Base-by-base conservation (phyloP, 2,113 vertebrate genomes). In the Platichthys flesus region DNA sequence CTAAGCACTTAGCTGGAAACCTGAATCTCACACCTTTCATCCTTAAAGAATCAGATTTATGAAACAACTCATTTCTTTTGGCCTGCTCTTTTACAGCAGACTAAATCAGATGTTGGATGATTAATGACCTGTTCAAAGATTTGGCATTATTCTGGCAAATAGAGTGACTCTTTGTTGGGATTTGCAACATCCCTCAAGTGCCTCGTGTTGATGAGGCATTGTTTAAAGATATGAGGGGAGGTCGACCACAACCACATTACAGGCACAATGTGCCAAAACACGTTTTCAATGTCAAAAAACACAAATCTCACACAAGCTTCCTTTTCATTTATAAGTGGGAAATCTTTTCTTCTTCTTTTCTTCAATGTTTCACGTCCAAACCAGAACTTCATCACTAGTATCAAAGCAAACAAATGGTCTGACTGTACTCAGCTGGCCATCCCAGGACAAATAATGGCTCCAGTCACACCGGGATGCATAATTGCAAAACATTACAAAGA, bases 371-470 rank as follows among this genome's bases (percentile, higher is more conserved):
- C 57, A 31, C 0, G 1, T 65, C 71, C 79, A 75, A 57, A 58
- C 42, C 54, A 45, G 60, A 45, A 71, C 66, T 59, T 64, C 31
- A 47, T 13, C 16, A 40, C 16, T 24, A 14, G 49, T 3, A 49
- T 64, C 60, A 45, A 20, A 49, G 60, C 40, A 47, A 65, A 54
- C 23, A 75, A 18, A 18, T 18, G 18, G 42, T 56, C 31, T 35
- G 31, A 37, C 35, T 37, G 49, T 51, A 31, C 16, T 28, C 12
- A 37, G 2, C 37, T 40, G 40, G 42, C 28, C 47, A 21, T 31
- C 16, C 45, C 31, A 40, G 37, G 49, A 60, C 47, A 66, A 52
- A 28, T 13, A 60, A 61, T 1, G 0, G 40, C 35, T 37, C 35
- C 35, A 31, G 31, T 31, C 31, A 31, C 31, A 37, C 35, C 9